Evolutionary conservation across 2,797 vertebrate genomes (phyloP).

Genomic region (Pseudotriccus pelzelni): DNA sequence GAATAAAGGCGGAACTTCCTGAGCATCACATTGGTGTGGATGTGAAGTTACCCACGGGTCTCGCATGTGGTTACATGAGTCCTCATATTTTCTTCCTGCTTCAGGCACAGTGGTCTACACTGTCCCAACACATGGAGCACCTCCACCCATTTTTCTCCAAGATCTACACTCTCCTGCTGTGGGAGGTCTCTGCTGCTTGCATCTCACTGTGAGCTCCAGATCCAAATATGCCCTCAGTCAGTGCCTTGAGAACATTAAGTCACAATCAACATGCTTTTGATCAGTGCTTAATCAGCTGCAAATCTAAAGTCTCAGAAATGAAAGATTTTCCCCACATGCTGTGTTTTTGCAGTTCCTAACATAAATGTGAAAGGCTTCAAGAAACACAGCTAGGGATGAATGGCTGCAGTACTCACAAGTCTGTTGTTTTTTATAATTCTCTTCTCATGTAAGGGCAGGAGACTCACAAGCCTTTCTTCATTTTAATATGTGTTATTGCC

Average conservation of each 20-base stretch:
- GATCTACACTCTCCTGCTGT: neutral
- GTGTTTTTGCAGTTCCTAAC: neutral
- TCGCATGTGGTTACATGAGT: too few relatives aligned
- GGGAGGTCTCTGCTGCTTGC: neutral
- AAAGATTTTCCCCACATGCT: neutral
- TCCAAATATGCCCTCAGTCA: neutral
- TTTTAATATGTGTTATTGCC: neutral
- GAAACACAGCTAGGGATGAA: neutral
- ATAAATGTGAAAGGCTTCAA: neutral
- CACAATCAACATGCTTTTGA: neutral
- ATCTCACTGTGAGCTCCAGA: neutral
- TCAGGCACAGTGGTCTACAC: neutral
- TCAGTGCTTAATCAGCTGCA: neutral
- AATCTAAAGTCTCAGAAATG: neutral
- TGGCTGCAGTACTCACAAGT: neutral
- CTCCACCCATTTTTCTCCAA: neutral
- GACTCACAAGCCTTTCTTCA: neutral
- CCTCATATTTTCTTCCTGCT: neutral
- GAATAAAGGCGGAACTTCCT: too few relatives aligned
- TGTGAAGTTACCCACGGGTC: too few relatives aligned
- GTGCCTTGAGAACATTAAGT: neutral
- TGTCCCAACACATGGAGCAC: rapidly evolving
- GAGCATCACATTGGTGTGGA: too few relatives aligned
- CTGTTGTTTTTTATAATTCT: neutral
- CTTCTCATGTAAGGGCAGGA: neutral